Evolutionary conservation across 2,113 vertebrate genomes (phyloP).

Genomic region (Polyodon spathula): DNA sequence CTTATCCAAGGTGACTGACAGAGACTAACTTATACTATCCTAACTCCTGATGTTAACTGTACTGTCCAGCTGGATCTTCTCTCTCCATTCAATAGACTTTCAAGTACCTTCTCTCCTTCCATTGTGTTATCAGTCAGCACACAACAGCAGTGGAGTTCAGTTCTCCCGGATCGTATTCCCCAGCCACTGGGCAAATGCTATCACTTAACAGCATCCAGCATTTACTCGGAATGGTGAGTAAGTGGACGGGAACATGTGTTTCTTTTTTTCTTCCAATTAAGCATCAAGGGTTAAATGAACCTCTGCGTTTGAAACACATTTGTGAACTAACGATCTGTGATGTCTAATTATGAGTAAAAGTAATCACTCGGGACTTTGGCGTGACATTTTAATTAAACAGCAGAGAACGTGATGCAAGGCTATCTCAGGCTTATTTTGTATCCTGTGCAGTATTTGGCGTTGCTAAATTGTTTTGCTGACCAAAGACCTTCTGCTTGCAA

Average conservation of each 20-base stretch:
- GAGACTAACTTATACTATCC: too few species aligned
- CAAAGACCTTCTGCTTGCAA: too few species aligned
- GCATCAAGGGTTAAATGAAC: constrained; percentile 28
- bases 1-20: too few species aligned
- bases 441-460: constrained; percentile 17
- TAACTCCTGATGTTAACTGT: not conserved
- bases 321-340: constrained; percentile 29
- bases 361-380: constrained; percentile 23
- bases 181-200: not conserved
- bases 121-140: not conserved
- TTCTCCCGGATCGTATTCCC: not conserved
- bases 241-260: not conserved
- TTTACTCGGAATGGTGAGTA: not conserved
- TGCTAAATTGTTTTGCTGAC: constrained; percentile 16
- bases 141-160: not conserved
- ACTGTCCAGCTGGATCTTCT: too few species aligned
- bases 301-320: constrained; percentile 24
- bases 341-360: constrained; percentile 28
- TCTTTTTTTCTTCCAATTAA: constrained; percentile 23
- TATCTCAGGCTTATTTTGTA: too few species aligned
- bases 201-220: not conserved
- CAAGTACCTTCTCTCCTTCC: not conserved
- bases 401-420: constrained; percentile 11
- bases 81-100: not conserved
- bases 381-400: constrained; percentile 30